phyloP scores from a whole-genome alignment of 1,140 invertebrate genomes.

The Andrena cerasifolii region DNA sequence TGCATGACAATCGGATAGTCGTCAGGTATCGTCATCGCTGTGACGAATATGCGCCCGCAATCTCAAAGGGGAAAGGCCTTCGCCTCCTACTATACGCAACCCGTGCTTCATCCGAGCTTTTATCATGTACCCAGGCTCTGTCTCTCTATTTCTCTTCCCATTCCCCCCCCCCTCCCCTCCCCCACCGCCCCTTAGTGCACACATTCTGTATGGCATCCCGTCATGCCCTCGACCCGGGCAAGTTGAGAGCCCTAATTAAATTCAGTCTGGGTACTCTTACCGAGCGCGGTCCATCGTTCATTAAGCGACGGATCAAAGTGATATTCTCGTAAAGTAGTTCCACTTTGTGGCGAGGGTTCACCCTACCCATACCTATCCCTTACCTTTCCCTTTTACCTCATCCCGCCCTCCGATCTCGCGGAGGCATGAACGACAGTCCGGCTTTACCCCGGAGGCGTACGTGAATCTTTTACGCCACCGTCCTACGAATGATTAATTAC shows the following conservation, averaged over 20 bases:
- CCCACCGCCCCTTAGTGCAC: no score
- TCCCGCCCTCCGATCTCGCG: slow-evolving; percentile 18
- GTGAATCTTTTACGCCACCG: slow-evolving; percentile 60
- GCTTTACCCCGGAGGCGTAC: slow-evolving; percentile 51
- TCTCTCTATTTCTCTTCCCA: slow-evolving; percentile 60
- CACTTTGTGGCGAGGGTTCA: slow-evolving; percentile 63
- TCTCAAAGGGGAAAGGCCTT: slow-evolving; percentile 73
- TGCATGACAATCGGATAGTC: slow-evolving; percentile 77
- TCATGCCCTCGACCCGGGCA: slow-evolving; percentile 66
- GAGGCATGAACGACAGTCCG: slow-evolving; percentile 43
- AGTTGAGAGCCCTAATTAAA: slow-evolving; percentile 81
- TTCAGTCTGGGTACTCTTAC: slow-evolving; percentile 79
- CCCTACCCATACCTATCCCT: slow-evolving; percentile 54
- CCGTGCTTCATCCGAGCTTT: slow-evolving; percentile 72
- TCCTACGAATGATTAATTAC: slow-evolving; percentile 64
- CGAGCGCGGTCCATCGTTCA: slow-evolving; percentile 75
- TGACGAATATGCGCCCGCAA: slow-evolving; percentile 69
- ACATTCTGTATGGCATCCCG: slow-evolving; percentile 60
- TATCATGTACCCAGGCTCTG: slow-evolving; percentile 63
- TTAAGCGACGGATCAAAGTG: slow-evolving; percentile 80
- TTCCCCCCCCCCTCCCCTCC: slow-evolving; percentile 44
- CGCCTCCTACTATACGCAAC: slow-evolving; percentile 61
- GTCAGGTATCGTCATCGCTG: slow-evolving; percentile 67
- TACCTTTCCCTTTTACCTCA: slow-evolving; percentile 47
- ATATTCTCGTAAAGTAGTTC: slow-evolving; percentile 74